Evolutionary conservation across 2,888 invertebrate genomes (phyloP).

Genomic region (Oscheius sp.): DNA sequence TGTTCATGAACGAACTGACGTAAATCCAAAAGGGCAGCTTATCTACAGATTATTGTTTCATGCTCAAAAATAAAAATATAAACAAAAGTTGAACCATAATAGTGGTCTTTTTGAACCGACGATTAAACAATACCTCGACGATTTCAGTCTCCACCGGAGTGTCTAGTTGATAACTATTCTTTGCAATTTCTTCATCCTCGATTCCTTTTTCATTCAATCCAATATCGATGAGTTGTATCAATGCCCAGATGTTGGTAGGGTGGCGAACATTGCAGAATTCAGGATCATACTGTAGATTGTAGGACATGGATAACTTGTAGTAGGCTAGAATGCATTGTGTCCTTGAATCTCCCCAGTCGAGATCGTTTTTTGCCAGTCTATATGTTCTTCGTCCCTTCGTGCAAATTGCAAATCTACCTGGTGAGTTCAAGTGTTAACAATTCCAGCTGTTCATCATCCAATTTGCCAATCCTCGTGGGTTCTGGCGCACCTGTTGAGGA

Average conservation of each 20-base stretch:
- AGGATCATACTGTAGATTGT: slow-evolving; percentile 65
- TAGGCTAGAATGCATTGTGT: slow-evolving; percentile 68
- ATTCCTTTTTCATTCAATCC: slow-evolving; percentile 33
- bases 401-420: slow-evolving; percentile 19
- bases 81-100: no score
- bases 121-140: background rate
- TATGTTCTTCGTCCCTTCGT: background rate
- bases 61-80: no score
- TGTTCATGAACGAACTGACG: no score
- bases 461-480: slow-evolving; percentile 57
- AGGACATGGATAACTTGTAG: slow-evolving; percentile 64
- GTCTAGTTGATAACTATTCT: background rate
- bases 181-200: background rate
- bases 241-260: slow-evolving; percentile 65
- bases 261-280: slow-evolving; percentile 66
- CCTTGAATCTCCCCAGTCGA: slow-evolving; percentile 62
- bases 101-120: no score
- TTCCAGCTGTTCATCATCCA: slow-evolving; percentile 59
- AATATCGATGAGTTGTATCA: slow-evolving; percentile 55
- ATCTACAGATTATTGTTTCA: no score
- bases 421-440: slow-evolving; percentile 61
- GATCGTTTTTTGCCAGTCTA: slow-evolving; percentile 50
- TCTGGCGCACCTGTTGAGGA: slow-evolving; percentile 49
- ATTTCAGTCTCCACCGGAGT: slow-evolving; percentile 6
- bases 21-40: no score